A percentile compares a stretch with the other conserved stretches of the same genome.
Evolutionary conservation across 2,888 invertebrate genomes (phyloP).

Genomic region (Drosophila cognata): DNA sequence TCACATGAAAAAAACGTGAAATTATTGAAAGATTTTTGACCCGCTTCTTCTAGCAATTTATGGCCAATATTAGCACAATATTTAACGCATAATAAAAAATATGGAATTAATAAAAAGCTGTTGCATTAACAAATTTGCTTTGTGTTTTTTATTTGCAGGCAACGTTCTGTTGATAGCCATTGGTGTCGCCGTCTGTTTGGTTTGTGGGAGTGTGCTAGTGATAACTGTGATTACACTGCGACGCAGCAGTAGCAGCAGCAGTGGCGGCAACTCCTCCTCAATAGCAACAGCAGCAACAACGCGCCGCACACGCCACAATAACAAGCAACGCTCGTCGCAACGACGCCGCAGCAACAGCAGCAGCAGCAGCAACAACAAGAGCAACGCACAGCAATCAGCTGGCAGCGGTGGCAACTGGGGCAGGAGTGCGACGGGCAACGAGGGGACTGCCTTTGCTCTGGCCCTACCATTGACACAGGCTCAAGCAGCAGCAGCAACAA

Average conservation of each 20-base stretch:
- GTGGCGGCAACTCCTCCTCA: constrained; percentile 61
- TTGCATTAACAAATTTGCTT: constrained; percentile 3
- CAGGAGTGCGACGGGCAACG: constrained; percentile 55
- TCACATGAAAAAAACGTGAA: not conserved
- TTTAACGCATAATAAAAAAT: not conserved
- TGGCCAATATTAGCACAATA: not conserved
- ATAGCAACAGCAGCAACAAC: constrained; percentile 65
- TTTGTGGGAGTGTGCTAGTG: constrained; percentile 81
- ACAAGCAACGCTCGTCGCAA: constrained; percentile 69
- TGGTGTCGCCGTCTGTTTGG: constrained; percentile 81
- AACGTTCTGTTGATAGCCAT: constrained; percentile 79
- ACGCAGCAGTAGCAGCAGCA: constrained; percentile 44
- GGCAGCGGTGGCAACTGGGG: constrained; percentile 31
- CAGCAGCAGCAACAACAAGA: constrained; percentile 28
- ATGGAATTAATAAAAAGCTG: not conserved
- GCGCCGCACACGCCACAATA: constrained; percentile 61
- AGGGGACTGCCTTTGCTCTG: constrained; percentile 81
- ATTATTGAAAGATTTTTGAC: not conserved
- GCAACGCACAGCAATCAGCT: constrained; percentile 35
- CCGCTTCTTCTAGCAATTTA: not conserved
- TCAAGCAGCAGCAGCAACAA: constrained; percentile 65
- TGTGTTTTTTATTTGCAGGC: constrained; percentile 57
- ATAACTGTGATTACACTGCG: constrained; percentile 74
- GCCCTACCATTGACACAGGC: constrained; percentile 84
- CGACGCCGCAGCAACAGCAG: constrained; percentile 58